phyloP scores from a whole-genome alignment of 2,113 vertebrate species.

The Laticauda laticaudata region DNA sequence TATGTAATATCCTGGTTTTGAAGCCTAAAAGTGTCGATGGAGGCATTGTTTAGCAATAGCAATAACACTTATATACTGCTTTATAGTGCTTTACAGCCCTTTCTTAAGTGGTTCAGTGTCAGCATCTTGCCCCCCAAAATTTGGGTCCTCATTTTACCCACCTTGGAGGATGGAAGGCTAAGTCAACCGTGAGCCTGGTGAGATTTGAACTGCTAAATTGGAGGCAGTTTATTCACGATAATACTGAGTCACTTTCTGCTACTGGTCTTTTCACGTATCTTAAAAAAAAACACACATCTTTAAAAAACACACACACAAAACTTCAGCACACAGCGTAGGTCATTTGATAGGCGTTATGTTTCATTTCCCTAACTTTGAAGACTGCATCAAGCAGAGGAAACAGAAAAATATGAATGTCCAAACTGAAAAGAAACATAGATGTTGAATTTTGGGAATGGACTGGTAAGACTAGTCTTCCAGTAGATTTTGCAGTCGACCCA shows the following conservation, averaged over 20 bases:
- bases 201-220: no score
- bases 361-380: background rate
- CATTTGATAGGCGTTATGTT: background rate
- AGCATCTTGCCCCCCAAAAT: no score
- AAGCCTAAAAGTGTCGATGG: background rate
- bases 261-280: background rate
- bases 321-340: background rate
- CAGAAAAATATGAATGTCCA: background rate
- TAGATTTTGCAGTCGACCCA: background rate
- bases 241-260: background rate
- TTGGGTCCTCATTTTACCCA: no score
- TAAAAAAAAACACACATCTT: background rate
- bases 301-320: background rate
- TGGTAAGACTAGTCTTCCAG: background rate
- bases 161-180: no score
- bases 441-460: background rate
- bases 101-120: no score
- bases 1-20: background rate
- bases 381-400: background rate
- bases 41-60: background rate
- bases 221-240: background rate
- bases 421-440: background rate
- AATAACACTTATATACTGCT: no score
- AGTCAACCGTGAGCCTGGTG: no score
- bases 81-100: no score